Base-by-base conservation (phyloP, 2,113 vertebrate species). In the Sciurus niger region DNA sequence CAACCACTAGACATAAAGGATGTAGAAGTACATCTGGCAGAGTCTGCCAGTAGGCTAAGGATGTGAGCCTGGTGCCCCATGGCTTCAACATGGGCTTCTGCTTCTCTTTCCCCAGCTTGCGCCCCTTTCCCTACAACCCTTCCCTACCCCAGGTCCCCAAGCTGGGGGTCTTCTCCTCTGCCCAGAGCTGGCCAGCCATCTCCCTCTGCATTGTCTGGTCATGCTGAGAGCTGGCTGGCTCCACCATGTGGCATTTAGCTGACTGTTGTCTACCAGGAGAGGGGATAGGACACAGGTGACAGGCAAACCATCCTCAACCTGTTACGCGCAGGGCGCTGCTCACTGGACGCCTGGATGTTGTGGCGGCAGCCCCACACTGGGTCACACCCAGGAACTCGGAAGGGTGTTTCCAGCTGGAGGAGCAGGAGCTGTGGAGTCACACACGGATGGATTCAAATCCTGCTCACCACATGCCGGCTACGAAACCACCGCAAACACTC, bases 241-340 rank as follows among this genome's bases (percentile, higher is more conserved):
- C 2, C 30, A 60, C 1, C 4, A 3, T 1, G 3, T 14, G 40
- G 65, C 25, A 32, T n/a, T 17, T n/a, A 22, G 2, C 24, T 78
- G 72, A 13, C 68, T 58, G 1, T n/a, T 58, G 16, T 8, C 68
- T 34, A 80, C 40, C 43, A 51, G 30, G 24, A 82, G 0, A 70
- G 51, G 8, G 46, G 25, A 17, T 67, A 11, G 30, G 58, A 65
- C 40, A 77, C 8, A 43, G 32, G 32, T 1, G n/a, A 82, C 3
- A 37, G 37, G 18, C 53, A 87, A 30, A 8, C 28, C 14, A 82
- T 10, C 53, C 37, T 40, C 17, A 43, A 17, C 8, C 24, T 32
- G 3, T 30, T 58, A 32, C 1, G 0, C 0, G 28, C 40, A 18
- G 28, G 55, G 24, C 14, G 37, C 65, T 80, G 51, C 12, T 74